These are phyloP conservation scores for Drosophila peninsularis DNA, from an alignment of 2,888 invertebrate genomes.

Conservation along the genomic window DNA sequence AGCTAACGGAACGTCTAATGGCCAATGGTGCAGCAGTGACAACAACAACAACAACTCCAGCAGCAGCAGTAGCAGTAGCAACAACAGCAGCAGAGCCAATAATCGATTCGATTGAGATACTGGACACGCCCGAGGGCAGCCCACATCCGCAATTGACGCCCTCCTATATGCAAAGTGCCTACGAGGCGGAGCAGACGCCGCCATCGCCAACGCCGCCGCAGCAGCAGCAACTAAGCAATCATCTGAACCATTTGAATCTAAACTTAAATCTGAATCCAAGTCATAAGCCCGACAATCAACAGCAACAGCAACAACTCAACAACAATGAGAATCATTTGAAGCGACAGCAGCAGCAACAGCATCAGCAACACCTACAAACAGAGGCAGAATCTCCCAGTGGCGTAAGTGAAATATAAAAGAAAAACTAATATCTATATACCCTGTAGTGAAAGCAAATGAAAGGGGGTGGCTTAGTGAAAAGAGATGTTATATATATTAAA, in stretches of 20 bases:
- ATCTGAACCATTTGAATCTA: constrained; percentile 51
- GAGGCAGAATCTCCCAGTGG: constrained; percentile 65
- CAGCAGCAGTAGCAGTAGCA: background rate
- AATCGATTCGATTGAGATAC: constrained; percentile 83
- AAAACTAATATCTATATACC: background rate
- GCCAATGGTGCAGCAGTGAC: constrained; percentile 67
- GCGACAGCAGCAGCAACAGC: constrained; percentile 48
- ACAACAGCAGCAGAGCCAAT: constrained; percentile 32
- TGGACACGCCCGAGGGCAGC: constrained; percentile 83
- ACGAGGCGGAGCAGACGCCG: constrained; percentile 38
- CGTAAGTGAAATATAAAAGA: constrained; percentile 46
- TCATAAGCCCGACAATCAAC: constrained; percentile 58
- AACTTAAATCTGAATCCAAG: constrained; percentile 38
- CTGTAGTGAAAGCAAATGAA: background rate
- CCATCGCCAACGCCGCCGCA: constrained; percentile 21
- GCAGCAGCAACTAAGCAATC: constrained; percentile 51
- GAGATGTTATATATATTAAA: fast-evolving
- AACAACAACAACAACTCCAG: background rate
- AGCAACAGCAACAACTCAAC: constrained; percentile 54
- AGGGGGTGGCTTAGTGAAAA: background rate
- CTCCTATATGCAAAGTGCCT: constrained; percentile 59
- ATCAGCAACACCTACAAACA: constrained; percentile 43
- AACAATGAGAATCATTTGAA: constrained; percentile 66
- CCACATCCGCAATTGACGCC: constrained; percentile 68
- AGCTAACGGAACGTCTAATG: constrained; percentile 78